Evolutionary conservation across 2,113 vertebrate genomes (phyloP).

Genomic region (Salvelinus fontinalis): DNA sequence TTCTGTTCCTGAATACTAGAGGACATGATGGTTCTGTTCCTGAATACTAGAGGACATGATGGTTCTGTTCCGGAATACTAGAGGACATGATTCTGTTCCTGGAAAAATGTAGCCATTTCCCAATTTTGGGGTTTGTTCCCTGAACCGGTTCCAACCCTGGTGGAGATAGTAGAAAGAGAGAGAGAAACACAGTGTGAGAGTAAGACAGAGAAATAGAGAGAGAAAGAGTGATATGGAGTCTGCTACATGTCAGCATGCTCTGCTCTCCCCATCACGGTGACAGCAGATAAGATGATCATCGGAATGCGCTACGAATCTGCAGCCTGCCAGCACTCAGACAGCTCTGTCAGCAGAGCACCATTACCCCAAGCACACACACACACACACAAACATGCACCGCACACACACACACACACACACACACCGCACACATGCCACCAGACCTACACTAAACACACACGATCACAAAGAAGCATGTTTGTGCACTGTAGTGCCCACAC

Average conservation of each 20-base stretch:
- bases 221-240: conserved; percentile 21
- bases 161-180: too few relatives aligned
- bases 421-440: too few relatives aligned
- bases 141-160: too few relatives aligned
- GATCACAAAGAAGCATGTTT: neutral
- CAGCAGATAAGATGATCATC: conserved; percentile 75
- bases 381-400: too few relatives aligned
- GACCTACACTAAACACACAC: conserved; percentile 3
- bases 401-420: neutral
- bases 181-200: neutral
- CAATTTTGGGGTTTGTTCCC: too few relatives aligned
- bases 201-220: neutral
- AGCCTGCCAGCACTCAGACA: conserved; percentile 66
- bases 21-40: too few relatives aligned
- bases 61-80: too few relatives aligned
- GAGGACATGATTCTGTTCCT: too few relatives aligned
- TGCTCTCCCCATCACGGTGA: conserved; percentile 43
- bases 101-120: too few relatives aligned
- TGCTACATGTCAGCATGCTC: too few relatives aligned
- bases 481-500: conserved; percentile 11
- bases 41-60: too few relatives aligned
- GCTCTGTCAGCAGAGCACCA: conserved; percentile 62
- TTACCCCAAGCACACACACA: conserved; percentile 16
- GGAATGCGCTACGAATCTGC: conserved; percentile 67
- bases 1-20: too few relatives aligned